A percentile compares a stretch with the other conserved stretches of the same genome.
Evolutionary conservation across 2,797 vertebrate genomes (phyloP).

Genomic region (Lerista edwardsae): DNA sequence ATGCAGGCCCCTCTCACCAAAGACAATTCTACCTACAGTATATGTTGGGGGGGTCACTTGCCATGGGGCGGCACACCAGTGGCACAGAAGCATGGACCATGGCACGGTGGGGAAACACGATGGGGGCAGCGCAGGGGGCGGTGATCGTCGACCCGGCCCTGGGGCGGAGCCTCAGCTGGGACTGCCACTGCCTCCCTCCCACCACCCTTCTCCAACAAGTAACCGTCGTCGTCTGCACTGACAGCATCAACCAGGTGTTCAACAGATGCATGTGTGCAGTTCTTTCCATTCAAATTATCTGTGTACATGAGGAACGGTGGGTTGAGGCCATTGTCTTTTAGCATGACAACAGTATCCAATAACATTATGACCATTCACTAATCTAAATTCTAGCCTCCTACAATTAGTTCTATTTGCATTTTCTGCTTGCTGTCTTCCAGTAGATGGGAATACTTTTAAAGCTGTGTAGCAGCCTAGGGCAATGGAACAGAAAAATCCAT

Average conservation of each 20-base stretch:
- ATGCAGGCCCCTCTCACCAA: neutral
- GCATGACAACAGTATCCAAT: neutral
- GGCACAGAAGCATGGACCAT: no score
- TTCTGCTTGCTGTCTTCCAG: constrained; percentile 15
- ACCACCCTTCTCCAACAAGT: neutral
- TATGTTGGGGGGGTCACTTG: no score
- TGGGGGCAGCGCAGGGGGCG: no score
- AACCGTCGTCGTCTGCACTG: neutral
- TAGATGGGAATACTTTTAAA: neutral
- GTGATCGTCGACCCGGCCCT: no score
- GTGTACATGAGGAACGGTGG: neutral
- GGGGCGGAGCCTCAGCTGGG: no score
- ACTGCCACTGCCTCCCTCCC: no score
- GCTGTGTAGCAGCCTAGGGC: neutral
- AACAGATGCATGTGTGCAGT: neutral
- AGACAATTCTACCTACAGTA: no score
- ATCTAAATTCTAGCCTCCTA: neutral
- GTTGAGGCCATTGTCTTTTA: neutral
- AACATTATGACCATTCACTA: constrained; percentile 4
- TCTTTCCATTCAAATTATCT: neutral
- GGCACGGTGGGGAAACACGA: no score
- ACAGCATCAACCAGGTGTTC: neutral
- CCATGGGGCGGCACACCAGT: no score
- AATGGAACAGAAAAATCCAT: constrained; percentile 49
- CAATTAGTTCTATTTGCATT: neutral